A percentile compares a stretch with the other conserved stretches of the same genome.
phyloP scores from a whole-genome alignment of 2,113 vertebrate species.

The Melozone crissalis region DNA sequence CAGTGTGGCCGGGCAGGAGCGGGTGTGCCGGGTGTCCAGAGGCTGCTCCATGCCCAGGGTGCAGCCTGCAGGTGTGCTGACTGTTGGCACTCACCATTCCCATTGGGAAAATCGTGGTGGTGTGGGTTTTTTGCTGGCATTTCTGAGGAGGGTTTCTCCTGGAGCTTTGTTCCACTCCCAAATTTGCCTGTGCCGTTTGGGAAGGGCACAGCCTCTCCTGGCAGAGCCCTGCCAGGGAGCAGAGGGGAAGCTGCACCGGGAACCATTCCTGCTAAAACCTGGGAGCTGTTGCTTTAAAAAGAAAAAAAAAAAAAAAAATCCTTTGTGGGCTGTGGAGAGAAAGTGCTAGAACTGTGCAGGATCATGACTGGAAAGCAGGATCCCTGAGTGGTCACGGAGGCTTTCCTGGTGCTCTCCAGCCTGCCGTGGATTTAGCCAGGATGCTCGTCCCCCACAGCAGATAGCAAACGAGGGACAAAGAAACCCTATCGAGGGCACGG shows the following conservation, averaged over 20 bases:
- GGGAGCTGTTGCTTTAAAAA: slow-evolving; percentile 82
- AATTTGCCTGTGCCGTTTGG: rapidly evolving
- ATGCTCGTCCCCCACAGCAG: slow-evolving; percentile 65
- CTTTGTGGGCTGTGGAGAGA: slow-evolving; percentile 83
- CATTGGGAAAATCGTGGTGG: rapidly evolving
- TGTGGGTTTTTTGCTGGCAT: rapidly evolving
- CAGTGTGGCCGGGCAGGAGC: neutral
- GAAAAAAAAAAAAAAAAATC: slow-evolving; percentile 58
- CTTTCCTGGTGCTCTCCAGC: slow-evolving; percentile 60
- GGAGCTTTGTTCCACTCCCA: neutral
- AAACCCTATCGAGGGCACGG: slow-evolving; percentile 26
- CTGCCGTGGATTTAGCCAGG: slow-evolving; percentile 62
- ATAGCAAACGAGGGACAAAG: slow-evolving; percentile 64
- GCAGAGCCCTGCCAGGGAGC: neutral
- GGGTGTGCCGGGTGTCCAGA: neutral
- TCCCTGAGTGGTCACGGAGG: slow-evolving; percentile 75
- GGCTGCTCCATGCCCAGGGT: neutral
- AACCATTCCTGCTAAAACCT: slow-evolving; percentile 53
- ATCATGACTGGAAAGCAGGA: slow-evolving; percentile 84
- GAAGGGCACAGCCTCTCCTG: neutral
- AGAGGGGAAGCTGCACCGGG: neutral
- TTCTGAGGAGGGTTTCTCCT: neutral
- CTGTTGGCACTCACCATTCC: neutral
- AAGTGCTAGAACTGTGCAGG: slow-evolving; percentile 84
- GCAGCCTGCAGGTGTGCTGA: rapidly evolving